phyloP scores from a whole-genome alignment of 2,113 vertebrate species.

The Eulemur macaco region DNA sequence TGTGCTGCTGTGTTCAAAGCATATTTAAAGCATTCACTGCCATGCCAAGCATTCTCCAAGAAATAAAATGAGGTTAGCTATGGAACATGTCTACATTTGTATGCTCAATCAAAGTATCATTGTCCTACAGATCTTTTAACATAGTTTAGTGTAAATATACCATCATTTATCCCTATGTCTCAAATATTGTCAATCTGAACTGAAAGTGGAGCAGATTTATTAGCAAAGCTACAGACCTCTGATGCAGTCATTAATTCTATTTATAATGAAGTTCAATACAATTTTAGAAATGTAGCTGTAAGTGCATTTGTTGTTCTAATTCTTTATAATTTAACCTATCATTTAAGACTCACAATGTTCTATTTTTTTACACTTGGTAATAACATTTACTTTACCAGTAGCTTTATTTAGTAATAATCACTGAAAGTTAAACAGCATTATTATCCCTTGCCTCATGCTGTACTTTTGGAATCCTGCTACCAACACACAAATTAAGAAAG shows the following conservation, averaged over 20 bases:
- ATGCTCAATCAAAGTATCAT: fast-evolving
- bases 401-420: conserved; percentile 33
- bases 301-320: background rate
- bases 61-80: background rate
- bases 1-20: background rate
- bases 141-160: background rate
- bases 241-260: background rate
- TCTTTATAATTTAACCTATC: conserved; percentile 28
- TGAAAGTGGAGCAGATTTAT: conserved; percentile 10
- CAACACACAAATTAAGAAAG: background rate
- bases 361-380: background rate
- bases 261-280: conserved; percentile 25
- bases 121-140: background rate
- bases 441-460: background rate
- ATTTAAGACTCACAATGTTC: background rate
- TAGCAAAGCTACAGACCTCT: conserved; percentile 31
- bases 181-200: background rate
- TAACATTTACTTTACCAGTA: conserved; percentile 7
- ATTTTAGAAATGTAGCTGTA: background rate
- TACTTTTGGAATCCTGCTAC: background rate
- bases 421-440: background rate
- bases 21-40: background rate
- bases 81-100: background rate
- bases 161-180: background rate
- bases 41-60: background rate